Base-by-base conservation (phyloP, 2,888 invertebrate species). In the Patella pellucida region DNA sequence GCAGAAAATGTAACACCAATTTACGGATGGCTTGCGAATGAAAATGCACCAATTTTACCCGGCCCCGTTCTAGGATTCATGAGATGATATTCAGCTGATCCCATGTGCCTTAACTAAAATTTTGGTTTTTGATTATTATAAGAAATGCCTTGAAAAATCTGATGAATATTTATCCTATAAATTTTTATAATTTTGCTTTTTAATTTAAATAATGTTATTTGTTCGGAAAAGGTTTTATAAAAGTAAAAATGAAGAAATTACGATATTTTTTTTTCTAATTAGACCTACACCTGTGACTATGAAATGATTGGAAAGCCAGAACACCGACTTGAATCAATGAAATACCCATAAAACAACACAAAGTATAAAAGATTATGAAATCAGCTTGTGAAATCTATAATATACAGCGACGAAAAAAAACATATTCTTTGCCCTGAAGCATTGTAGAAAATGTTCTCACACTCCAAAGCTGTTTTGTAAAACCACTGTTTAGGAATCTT, bases 1-100 rank as follows among this genome's bases (percentile, higher is more conserved):
- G 77, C 5, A 50, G 69, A 2, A 52, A 68, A n/a, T 67, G 15
- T n/a, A 71, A 52, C 54, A 72, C 69, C 50, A 71, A 23, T n/a
- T n/a, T n/a, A n/a, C n/a, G n/a, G 41, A 19, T 71, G 76, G n/a
- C 78, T 67, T 77, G 76, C 77, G 23, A 74, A 76, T 31, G 69
- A 51, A 15, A 70, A 80, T 75, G 78, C 77, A 52, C 54, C 78
- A 19, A 7, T 67, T 23, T 67, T 78, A 5, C 78, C 80, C 31
- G 80, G 80, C 11, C 68, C 74, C 11, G 62, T 78, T 2, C 78
- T 74, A 41, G 78, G 78, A 12, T 78, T 67, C 69, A 67, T 70
- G 50, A n/a, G 77, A 77, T 23, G 73, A 79, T 68, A 19, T 79
- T 7, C n/a, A 67, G 16, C 31, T 77, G 1, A 41, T 79, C 15